Conservation (phyloP, 2,797 vertebrate genomes). For the Sebastes aleutianus region DNA sequence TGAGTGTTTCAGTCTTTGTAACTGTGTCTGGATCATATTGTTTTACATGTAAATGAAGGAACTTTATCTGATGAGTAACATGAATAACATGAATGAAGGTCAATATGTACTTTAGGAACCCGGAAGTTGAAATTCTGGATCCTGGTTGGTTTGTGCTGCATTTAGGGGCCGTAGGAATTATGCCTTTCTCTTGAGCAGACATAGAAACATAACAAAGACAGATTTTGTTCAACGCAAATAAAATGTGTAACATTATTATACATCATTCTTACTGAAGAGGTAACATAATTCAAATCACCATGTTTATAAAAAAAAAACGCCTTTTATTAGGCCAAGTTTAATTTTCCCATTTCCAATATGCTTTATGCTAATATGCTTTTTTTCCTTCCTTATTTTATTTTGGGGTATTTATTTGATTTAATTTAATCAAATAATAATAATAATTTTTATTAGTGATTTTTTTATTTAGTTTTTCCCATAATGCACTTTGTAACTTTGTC, state of each 20-base stretch:
- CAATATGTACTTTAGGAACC: slow-evolving; percentile 60
- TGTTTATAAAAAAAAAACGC: too few species aligned
- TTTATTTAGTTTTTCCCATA: rapidly evolving
- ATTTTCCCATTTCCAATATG: not conserved
- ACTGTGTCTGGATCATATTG: not conserved
- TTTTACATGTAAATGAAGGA: not conserved
- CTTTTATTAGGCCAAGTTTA: too few species aligned
- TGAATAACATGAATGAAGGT: not conserved
- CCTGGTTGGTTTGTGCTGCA: slow-evolving; percentile 55
- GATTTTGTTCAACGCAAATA: not conserved
- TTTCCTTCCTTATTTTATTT: rapidly evolving
- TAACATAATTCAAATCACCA: rapidly evolving
- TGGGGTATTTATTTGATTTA: not conserved
- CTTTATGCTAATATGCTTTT: not conserved
- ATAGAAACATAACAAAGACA: not conserved
- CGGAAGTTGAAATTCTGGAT: slow-evolving; percentile 69
- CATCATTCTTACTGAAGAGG: rapidly evolving
- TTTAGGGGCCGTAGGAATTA: not conserved
- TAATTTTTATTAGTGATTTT: not conserved
- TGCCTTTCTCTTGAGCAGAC: rapidly evolving
- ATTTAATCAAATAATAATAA: too few species aligned
- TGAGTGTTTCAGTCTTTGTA: not conserved
- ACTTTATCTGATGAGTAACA: not conserved
- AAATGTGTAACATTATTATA: rapidly evolving
- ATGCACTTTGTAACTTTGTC: not conserved